phyloP scores from a whole-genome alignment of 1,140 invertebrate genomes.

The Radopholus similis region DNA sequence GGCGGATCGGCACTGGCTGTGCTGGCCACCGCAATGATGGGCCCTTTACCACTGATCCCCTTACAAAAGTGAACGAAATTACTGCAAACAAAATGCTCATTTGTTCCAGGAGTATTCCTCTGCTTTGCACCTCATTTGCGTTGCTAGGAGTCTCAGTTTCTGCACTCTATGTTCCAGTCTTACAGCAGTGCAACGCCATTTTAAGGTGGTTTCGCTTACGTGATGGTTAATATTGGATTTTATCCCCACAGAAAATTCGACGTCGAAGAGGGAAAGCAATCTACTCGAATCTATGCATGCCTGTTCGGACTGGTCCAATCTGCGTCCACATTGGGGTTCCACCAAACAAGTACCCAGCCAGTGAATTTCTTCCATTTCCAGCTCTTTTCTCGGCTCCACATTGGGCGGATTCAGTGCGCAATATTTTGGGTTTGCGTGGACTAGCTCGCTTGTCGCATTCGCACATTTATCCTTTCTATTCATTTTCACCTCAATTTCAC shows the following conservation, averaged over 20 bases:
- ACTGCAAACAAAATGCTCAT: background rate
- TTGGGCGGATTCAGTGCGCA: constrained; percentile 5
- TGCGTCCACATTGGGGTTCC: constrained; percentile 8
- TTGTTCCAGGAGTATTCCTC: background rate
- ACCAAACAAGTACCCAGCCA: background rate
- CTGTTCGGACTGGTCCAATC: constrained; percentile 12
- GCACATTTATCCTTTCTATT: constrained; percentile 1
- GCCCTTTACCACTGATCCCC: constrained; percentile 5
- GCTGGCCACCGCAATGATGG: background rate
- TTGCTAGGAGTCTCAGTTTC: background rate
- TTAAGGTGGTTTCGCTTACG: background rate
- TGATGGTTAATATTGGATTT: background rate
- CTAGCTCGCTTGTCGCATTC: constrained; percentile 2
- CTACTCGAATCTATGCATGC: constrained; percentile 13
- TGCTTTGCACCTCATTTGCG: constrained; percentile 1
- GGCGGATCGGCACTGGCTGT: background rate
- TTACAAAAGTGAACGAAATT: background rate
- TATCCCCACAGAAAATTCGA: background rate
- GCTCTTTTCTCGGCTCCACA: constrained; percentile 8
- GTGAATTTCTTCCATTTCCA: background rate
- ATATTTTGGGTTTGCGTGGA: constrained; percentile 4
- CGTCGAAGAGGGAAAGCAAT: background rate
- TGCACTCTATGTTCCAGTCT: constrained; percentile 11
- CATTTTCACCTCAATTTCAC: background rate
- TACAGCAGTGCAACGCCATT: background rate